Evolutionary conservation across 2,797 vertebrate genomes (phyloP).

Genomic region (Enteromius viviparus): DNA sequence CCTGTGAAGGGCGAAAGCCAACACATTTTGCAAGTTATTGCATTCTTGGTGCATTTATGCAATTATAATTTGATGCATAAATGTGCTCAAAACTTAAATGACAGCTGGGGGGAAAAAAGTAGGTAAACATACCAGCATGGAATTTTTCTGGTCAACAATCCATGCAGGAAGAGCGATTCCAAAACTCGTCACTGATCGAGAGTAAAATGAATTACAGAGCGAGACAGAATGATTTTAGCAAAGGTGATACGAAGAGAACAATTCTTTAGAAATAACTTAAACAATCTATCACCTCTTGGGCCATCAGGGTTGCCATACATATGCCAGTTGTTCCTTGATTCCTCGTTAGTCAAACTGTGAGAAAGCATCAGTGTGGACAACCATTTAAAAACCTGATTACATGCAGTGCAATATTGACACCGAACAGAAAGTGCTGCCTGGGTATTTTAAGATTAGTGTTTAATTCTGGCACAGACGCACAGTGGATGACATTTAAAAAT

Average conservation of each 20-base stretch:
- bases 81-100: not conserved
- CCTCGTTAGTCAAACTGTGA: slow-evolving; percentile 92
- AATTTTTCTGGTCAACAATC: slow-evolving; percentile 99
- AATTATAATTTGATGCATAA: not conserved
- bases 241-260: not conserved
- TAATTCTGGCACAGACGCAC: not conserved
- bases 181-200: slow-evolving; percentile 88
- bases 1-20: slow-evolving; percentile 71
- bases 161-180: slow-evolving; percentile 97
- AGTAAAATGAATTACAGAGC: not conserved
- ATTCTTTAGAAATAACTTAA: not conserved
- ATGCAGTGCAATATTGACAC: not conserved
- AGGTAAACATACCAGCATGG: slow-evolving; percentile 86
- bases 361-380: not conserved
- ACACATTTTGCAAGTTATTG: not conserved
- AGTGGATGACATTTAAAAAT: not conserved
- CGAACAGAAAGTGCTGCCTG: not conserved
- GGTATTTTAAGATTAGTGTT: slow-evolving; percentile 1
- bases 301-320: slow-evolving; percentile 95
- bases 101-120: not conserved
- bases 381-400: not conserved
- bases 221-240: not conserved
- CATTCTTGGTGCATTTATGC: not conserved
- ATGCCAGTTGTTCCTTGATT: slow-evolving; percentile 92
- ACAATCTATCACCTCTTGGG: slow-evolving; percentile 84